These are phyloP conservation scores for Potorous gilbertii DNA, from an alignment of 2,797 vertebrate genomes.

Conservation along the genomic window DNA sequence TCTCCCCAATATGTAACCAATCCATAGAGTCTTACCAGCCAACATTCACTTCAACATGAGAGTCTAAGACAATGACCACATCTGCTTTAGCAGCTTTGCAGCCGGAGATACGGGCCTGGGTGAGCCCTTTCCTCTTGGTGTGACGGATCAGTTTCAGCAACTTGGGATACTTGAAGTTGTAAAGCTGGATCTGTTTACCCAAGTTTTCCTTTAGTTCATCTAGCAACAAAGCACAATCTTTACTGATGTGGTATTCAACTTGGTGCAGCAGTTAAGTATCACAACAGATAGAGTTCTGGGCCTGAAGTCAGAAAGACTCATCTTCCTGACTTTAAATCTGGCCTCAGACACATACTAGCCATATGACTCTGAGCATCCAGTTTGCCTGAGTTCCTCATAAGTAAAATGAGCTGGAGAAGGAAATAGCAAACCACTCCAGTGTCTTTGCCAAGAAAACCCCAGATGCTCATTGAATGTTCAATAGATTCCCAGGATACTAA, in stretches of 20 bases:
- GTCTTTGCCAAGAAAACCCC: not conserved
- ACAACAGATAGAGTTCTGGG: not conserved
- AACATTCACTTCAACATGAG: slow-evolving; percentile 86
- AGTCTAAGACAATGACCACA: slow-evolving; percentile 89
- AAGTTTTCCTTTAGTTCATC: slow-evolving; percentile 75
- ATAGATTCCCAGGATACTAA: not conserved
- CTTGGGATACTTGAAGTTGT: slow-evolving; percentile 61
- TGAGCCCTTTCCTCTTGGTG: slow-evolving; percentile 84
- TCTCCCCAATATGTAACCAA: not conserved
- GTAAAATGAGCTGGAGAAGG: not conserved
- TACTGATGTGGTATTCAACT: not conserved
- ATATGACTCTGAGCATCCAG: not conserved
- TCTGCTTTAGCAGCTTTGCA: slow-evolving; percentile 85
- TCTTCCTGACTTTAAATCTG: not conserved
- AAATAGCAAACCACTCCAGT: not conserved
- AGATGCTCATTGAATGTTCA: not conserved
- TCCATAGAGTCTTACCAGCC: slow-evolving; percentile 64
- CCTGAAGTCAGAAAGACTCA: not conserved
- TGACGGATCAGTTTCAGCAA: slow-evolving; percentile 85
- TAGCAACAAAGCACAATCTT: slow-evolving; percentile 58
- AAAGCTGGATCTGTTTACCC: slow-evolving; percentile 67
- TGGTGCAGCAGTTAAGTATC: not conserved
- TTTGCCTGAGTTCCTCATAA: not conserved
- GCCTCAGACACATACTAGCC: not conserved
- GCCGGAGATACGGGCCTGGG: slow-evolving; percentile 86